Evolutionary conservation across 2,113 vertebrate species (phyloP).

Genomic region (Piaya cayana): DNA sequence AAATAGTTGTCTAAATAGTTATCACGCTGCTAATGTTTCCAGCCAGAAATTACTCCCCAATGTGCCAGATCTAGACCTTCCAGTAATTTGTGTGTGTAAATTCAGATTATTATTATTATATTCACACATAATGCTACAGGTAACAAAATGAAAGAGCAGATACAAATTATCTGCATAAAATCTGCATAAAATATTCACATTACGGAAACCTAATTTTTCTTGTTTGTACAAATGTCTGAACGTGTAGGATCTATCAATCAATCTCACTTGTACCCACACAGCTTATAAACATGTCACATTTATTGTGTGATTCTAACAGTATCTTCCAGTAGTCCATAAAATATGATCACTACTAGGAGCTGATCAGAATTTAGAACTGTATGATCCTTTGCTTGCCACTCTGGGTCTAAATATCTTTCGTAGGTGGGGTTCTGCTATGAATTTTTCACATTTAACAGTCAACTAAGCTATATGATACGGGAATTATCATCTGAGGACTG

Average conservation of each 20-base stretch:
- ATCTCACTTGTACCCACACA: not conserved
- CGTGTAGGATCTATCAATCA: slow-evolving; percentile 7
- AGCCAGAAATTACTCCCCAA: slow-evolving; percentile 22
- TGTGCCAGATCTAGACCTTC: slow-evolving; percentile 36
- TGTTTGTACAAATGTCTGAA: slow-evolving; percentile 10
- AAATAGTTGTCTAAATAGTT: slow-evolving; percentile 45
- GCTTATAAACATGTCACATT: not conserved
- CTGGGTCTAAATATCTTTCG: not conserved
- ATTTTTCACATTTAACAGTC: not conserved
- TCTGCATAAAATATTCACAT: slow-evolving; percentile 44
- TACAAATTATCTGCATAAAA: slow-evolving; percentile 45
- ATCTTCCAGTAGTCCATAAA: slow-evolving; percentile 11
- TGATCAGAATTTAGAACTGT: not conserved
- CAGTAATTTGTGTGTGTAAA: slow-evolving; percentile 61
- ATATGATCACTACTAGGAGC: not conserved
- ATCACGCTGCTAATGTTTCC: slow-evolving; percentile 23
- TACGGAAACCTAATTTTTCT: slow-evolving; percentile 18
- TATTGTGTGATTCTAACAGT: not conserved
- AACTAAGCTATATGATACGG: not conserved
- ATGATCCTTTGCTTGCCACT: not conserved
- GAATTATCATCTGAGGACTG: slow-evolving; percentile 15
- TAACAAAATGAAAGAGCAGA: slow-evolving; percentile 52
- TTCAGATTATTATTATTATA: slow-evolving; percentile 40
- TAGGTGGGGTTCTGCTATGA: not conserved
- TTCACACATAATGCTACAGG: slow-evolving; percentile 17